phyloP scores from a whole-genome alignment of 2,888 invertebrate species.

The Callosobruchus maculatus region DNA sequence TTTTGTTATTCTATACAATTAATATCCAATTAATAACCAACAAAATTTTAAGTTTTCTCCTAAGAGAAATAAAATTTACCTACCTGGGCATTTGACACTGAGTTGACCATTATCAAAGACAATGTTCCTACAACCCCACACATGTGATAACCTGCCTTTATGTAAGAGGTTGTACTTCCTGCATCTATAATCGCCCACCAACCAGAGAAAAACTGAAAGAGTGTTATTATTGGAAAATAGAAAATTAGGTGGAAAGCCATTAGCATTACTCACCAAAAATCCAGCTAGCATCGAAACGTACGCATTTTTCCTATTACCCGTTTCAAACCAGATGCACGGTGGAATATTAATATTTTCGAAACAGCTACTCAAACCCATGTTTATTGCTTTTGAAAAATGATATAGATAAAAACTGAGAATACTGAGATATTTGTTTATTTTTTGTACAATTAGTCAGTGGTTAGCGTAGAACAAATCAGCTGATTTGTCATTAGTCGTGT shows the following conservation, averaged over 20 bases:
- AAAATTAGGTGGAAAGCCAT: neutral
- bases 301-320: constrained; percentile 81
- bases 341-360: constrained; percentile 74
- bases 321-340: constrained; percentile 80
- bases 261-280: constrained; percentile 65
- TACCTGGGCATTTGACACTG: constrained; percentile 91
- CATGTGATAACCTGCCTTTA: constrained; percentile 77
- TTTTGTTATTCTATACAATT: neutral
- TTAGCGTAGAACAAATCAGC: neutral
- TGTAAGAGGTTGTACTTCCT: constrained; percentile 70
- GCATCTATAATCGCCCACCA: constrained; percentile 99
- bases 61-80: constrained; percentile 1
- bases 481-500: too few relatives aligned
- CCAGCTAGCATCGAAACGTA: constrained; percentile 83
- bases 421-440: neutral
- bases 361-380: constrained; percentile 38
- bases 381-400: neutral
- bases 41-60: neutral
- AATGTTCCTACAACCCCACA: constrained; percentile 94
- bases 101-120: constrained; percentile 95
- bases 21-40: neutral
- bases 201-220: constrained; percentile 82
- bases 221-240: neutral
- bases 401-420: neutral
- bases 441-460: neutral